Conservation (phyloP, 2,797 vertebrate genomes). For the Syngnathus rostellatus region DNA sequence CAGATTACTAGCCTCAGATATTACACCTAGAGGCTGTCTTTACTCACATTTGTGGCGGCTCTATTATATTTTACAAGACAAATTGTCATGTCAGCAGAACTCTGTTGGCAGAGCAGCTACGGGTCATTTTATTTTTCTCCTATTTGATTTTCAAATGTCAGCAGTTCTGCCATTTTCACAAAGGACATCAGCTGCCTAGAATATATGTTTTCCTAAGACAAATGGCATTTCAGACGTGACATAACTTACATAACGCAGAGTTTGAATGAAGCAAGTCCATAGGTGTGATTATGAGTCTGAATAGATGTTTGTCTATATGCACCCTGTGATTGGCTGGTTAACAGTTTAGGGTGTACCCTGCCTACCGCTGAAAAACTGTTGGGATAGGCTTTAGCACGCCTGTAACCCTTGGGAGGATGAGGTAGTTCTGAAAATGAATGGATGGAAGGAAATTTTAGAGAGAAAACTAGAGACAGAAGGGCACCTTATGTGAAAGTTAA, state of each 20-base stretch:
- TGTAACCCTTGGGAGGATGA: too few relatives aligned
- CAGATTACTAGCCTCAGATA: slow-evolving; percentile 17
- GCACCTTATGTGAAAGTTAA: not conserved
- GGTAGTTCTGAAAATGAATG: too few relatives aligned
- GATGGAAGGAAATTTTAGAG: not conserved
- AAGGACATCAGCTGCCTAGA: not conserved
- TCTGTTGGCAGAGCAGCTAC: not conserved
- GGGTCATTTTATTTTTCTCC: not conserved
- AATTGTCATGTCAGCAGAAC: not conserved
- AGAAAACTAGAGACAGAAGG: too few relatives aligned
- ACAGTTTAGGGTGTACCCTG: too few relatives aligned
- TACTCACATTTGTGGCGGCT: not conserved
- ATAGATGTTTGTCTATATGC: too few relatives aligned
- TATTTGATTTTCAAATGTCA: not conserved
- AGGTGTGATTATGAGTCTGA: too few relatives aligned
- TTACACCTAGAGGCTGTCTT: slow-evolving; percentile 10
- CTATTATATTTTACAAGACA: slow-evolving; percentile 5
- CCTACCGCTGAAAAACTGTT: too few relatives aligned
- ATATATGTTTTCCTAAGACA: not conserved
- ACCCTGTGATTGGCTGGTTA: too few relatives aligned
- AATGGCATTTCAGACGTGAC: not conserved
- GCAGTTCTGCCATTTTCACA: not conserved
- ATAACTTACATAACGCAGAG: not conserved
- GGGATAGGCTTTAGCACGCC: too few relatives aligned
- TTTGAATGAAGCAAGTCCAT: not conserved